Conservation (phyloP, 1,140 invertebrate genomes). For the Asobara japonica region DNA sequence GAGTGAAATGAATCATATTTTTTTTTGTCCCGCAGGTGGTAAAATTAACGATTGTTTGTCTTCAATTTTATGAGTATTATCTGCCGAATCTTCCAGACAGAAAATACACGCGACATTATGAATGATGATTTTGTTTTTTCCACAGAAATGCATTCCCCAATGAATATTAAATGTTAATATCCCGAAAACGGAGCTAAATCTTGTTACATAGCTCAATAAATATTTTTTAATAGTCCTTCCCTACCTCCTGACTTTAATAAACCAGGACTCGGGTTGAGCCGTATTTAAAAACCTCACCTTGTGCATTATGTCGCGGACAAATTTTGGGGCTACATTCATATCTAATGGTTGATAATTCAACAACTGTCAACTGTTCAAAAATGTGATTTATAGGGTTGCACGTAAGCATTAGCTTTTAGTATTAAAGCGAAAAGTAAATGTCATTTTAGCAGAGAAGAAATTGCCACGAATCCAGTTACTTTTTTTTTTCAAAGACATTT, state of each 20-base stretch:
- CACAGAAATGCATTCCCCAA: background rate
- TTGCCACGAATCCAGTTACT: no score
- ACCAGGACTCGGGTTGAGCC: background rate
- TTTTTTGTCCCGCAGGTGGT: background rate
- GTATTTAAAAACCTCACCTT: background rate
- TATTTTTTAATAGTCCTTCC: background rate
- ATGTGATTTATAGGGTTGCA: no score
- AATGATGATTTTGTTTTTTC: background rate
- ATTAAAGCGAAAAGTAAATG: no score
- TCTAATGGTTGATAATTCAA: no score
- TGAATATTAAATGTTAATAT: constrained; percentile 2
- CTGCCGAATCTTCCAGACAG: background rate
- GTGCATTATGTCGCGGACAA: no score
- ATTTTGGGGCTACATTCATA: no score
- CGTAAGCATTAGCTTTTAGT: no score
- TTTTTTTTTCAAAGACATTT: no score
- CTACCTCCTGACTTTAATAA: background rate
- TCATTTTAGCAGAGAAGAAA: no score
- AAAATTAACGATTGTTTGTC: background rate
- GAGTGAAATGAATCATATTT: background rate
- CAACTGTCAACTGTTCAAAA: no score
- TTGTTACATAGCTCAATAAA: background rate
- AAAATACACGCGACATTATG: background rate
- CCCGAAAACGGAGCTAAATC: background rate
- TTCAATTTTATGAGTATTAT: background rate